A percentile compares a stretch with the other conserved stretches of the same genome.
Conservation (phyloP, 2,113 vertebrate genomes). For the Psephotus haematonotus region DNA sequence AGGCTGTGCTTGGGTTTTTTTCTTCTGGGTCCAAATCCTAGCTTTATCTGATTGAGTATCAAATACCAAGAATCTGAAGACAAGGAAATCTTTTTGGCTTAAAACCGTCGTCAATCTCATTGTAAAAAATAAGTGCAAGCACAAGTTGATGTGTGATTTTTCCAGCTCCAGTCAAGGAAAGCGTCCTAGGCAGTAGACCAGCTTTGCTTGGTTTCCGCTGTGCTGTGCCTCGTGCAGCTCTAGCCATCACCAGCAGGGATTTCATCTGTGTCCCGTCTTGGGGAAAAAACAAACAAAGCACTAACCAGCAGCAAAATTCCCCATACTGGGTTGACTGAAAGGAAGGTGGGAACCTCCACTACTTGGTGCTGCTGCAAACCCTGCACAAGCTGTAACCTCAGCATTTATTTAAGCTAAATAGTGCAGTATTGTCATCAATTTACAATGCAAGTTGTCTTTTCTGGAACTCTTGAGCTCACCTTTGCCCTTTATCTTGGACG, state of each 20-base stretch:
- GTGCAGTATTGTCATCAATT: not conserved
- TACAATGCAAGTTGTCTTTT: not conserved
- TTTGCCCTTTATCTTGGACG: not conserved
- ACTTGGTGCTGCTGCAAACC: not conserved
- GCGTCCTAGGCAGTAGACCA: not conserved
- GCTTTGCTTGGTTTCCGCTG: not conserved
- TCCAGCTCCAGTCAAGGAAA: not conserved
- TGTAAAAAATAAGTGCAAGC: not conserved
- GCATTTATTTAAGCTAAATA: not conserved
- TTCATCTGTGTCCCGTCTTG: not conserved
- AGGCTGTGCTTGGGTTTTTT: not conserved
- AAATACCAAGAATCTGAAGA: not conserved
- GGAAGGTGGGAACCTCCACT: not conserved
- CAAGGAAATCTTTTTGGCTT: not conserved
- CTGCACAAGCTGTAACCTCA: not conserved
- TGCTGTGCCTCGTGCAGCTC: not conserved
- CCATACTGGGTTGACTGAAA: fast-evolving
- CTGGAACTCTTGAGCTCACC: not conserved
- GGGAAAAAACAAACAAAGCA: not conserved
- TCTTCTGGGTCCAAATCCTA: not conserved
- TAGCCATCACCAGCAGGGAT: not conserved
- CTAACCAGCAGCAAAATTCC: not conserved
- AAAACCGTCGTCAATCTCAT: fast-evolving
- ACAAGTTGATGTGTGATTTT: not conserved
- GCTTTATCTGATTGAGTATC: not conserved